Evolutionary conservation across 2,797 vertebrate species (phyloP).

Genomic region (Cuniculus paca): DNA sequence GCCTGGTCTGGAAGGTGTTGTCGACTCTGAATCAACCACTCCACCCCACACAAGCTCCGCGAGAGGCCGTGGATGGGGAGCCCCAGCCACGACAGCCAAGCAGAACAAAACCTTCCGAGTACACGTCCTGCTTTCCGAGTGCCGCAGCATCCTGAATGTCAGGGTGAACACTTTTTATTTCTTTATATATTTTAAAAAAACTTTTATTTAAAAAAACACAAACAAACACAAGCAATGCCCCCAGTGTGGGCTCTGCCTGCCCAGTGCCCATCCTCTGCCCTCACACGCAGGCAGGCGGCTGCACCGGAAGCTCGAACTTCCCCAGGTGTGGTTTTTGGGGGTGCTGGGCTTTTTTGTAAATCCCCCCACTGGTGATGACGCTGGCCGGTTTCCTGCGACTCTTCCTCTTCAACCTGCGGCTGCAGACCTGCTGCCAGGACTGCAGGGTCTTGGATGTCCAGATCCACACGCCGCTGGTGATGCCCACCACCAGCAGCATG

Average conservation of each 20-base stretch:
- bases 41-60: constrained; percentile 77
- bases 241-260: accelerated
- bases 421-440: constrained; percentile 98
- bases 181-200: neutral
- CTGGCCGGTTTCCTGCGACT: constrained; percentile 95
- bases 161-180: constrained; percentile 46
- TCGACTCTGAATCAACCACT: neutral
- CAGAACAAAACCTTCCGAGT: constrained; percentile 27
- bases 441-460: constrained; percentile 99
- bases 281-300: constrained; percentile 96
- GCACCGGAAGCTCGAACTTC: constrained; percentile 93
- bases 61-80: constrained; percentile 45
- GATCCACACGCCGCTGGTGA: constrained; percentile 99
- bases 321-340: constrained; percentile 93
- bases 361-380: constrained; percentile 93
- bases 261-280: neutral
- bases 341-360: constrained; percentile 96
- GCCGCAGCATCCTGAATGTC: constrained; percentile 78
- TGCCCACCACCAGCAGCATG: constrained; percentile 98
- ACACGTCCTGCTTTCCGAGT: constrained; percentile 71
- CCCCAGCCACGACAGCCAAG: constrained; percentile 47
- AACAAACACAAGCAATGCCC: neutral
- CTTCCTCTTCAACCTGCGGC: constrained; percentile 94
- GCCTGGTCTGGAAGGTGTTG: constrained; percentile 44
- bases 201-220: neutral